phyloP scores from a whole-genome alignment of 2,888 invertebrate species.

The Eristalis pertinax region DNA sequence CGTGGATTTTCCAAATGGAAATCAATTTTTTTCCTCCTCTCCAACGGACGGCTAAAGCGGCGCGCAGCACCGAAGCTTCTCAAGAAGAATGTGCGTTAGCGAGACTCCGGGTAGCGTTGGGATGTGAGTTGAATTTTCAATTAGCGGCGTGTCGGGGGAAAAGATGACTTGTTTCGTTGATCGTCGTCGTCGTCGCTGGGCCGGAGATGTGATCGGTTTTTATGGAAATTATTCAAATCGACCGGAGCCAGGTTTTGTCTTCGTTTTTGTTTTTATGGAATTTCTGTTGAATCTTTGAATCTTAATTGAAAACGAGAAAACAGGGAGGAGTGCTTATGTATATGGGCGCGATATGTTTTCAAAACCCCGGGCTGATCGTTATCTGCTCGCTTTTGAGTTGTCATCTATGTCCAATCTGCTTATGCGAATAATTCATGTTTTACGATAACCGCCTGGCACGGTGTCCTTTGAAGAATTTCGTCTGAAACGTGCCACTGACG shows the following conservation, averaged over 20 bases:
- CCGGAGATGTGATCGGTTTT: conserved; percentile 10
- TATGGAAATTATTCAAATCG: conserved; percentile 51
- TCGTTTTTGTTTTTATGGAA: neutral
- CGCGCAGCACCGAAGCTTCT: neutral
- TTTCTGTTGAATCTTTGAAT: neutral
- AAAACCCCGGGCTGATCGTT: neutral
- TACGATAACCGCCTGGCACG: neutral
- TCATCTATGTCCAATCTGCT: neutral
- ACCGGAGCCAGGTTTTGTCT: neutral
- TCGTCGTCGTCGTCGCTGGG: neutral
- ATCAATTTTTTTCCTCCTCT: neutral
- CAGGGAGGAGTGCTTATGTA: neutral
- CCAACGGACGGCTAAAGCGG: neutral
- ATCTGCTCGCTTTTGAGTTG: neutral
- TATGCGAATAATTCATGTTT: neutral
- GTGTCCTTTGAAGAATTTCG: neutral
- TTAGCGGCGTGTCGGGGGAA: neutral
- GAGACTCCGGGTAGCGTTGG: neutral
- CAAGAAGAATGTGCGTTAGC: conserved; percentile 42
- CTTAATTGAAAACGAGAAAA: neutral
- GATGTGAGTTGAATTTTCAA: conserved; percentile 54
- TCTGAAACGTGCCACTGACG: neutral
- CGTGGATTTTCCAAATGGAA: neutral
- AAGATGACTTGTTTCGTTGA: conserved; percentile 9
- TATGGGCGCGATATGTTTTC: too few relatives aligned